Evolutionary conservation across 2,113 vertebrate species (phyloP), one percentile per base, ranked within the genome.

Genomic region (Guaruba guarouba): DNA sequence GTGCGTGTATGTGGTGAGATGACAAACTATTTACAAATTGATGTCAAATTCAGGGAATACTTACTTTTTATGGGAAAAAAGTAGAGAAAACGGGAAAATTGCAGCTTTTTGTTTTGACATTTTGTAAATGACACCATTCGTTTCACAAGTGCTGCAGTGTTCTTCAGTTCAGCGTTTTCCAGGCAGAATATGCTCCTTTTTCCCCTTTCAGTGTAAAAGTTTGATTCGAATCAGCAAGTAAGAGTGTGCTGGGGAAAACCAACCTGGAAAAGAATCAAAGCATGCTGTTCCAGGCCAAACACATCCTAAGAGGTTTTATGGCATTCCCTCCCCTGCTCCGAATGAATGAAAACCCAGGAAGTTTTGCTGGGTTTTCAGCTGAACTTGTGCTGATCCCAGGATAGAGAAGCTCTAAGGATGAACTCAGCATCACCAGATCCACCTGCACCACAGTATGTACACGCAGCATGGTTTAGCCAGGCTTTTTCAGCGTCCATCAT

Each of bases 101-200:
- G 86, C 69, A 91, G 83, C 13, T 88, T 62, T 94, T 75, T 86
- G 87, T 84, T 96, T 86, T 89, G 87, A 86, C 61, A 44, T 75
- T 37, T 90, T 41, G 81, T 67, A 82, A 89, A 91, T 11, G 41
- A 67, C 83, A 55, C 63, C 41, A 23, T 79, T 94, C 75, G 29
- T 76, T 90, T 92, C 89, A 80, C 63, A 86, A 88, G 44, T 2
- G 29, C 71, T 57, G 68, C 73, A 51, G 44, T 61, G 44, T 61
- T 73, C 82, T 73, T 86, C 76, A 61, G 48, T 86, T 61, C 33
- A 93, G 85, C 16, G 48, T 80, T 94, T 95, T 28, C 76, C 86
- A 62, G 71, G 76, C 67, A 29, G 71, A 80, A 80, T 29, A 13
- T 43, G 79, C 67, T 78, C 75, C 82, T 19, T 31, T 44, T 41